phyloP scores from a whole-genome alignment of 2,888 invertebrate species.

The Julus scanicus region DNA sequence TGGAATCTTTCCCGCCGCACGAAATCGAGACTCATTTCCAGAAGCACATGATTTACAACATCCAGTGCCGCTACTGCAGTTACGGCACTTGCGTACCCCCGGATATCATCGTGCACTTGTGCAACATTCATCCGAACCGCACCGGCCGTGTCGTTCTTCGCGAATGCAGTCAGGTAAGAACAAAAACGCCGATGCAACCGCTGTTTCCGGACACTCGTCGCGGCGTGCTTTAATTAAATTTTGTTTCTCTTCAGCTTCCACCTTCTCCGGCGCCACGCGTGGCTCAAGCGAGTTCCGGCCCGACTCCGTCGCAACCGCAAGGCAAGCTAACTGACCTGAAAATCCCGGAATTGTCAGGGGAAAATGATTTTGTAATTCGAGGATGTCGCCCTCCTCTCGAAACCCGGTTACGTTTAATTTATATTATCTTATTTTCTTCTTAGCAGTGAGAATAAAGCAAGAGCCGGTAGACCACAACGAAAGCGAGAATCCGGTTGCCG shows the following conservation, averaged over 20 bases:
- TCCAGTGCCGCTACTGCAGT: conserved; percentile 70
- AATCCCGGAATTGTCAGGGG: too few species aligned
- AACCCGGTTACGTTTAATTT: too few species aligned
- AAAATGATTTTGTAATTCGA: too few species aligned
- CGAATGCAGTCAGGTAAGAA: neutral
- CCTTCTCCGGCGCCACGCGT: too few species aligned
- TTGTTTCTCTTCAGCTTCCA: too few species aligned
- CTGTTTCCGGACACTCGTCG: neutral
- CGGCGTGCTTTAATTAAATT: too few species aligned
- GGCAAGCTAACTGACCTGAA: neutral
- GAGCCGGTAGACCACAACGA: neutral
- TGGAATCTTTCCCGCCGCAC: neutral
- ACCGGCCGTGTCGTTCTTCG: conserved; percentile 59
- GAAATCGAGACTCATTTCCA: conserved; percentile 48
- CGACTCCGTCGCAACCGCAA: neutral
- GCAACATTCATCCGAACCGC: conserved; percentile 61
- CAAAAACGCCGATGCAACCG: neutral
- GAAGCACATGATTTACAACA: conserved; percentile 63
- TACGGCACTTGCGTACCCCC: conserved; percentile 65
- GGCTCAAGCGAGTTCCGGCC: neutral
- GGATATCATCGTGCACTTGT: conserved; percentile 69
- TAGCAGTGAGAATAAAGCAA: neutral
- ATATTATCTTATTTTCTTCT: too few species aligned
- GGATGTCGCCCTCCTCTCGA: too few species aligned
- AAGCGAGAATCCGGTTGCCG: neutral